Base-by-base conservation (phyloP, 2,113 vertebrate species). In the Tupaia tana region DNA sequence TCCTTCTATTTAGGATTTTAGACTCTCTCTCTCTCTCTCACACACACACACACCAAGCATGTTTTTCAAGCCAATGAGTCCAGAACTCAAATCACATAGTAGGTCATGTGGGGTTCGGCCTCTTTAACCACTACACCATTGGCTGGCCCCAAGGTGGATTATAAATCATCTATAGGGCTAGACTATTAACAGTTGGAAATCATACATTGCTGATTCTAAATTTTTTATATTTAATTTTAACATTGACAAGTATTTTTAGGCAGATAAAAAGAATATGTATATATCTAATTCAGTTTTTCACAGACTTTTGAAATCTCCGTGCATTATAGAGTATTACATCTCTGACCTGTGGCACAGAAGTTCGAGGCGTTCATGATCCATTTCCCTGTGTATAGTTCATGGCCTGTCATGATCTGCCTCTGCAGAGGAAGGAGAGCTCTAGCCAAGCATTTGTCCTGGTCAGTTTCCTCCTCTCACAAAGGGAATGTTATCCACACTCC, bases 211-310 rank as follows among this genome's bases (percentile, higher is more conserved):
- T 31, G 22, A 54, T 91, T 95, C 83, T 90, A 71, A 71, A 73
- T 52, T 92, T 89, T 93, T 95, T 85, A 95, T 52, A 73, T 87
- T 87, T 93, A 56, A 67, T 80, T 84, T 79, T 91, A 43, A 75
- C 56, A 83, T 8, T 86, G 69, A 91, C 67, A 92, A 75, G 1
- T 80, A 34, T 79, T 13, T 88, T 52, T 86, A 78, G 3, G 79
- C 2, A 70, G 10, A 9, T 77, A 86, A 64, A 54, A 93, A 67
- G 70, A 79, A 79, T 75, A 34, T 61, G 13, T 89, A 22, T 89
- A 66, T 63, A 56, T 43, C 43, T 43, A 43, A 43, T 43, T 43
- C 43, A 43, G 43, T 43, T 43, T 43, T 43, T 5, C 43, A 43
- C 43, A 43, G 43, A 43, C 43, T 43, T 43, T 43, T 43, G 43